Evolutionary conservation across 2,888 invertebrate species (phyloP).

Genomic region (Apamea sordens): DNA sequence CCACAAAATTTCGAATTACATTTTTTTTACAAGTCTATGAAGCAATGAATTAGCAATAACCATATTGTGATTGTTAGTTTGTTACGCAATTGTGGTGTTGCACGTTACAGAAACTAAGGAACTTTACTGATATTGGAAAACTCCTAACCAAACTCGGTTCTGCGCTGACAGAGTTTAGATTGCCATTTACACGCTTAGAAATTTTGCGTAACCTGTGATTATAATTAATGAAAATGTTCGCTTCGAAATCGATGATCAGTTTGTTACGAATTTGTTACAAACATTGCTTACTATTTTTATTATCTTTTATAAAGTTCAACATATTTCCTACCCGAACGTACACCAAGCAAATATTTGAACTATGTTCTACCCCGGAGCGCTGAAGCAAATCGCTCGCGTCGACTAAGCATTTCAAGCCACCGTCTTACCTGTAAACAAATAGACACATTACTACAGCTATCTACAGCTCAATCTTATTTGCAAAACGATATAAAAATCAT

Average conservation of each 20-base stretch:
- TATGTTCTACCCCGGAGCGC: slow-evolving; percentile 4
- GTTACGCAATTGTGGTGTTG: background rate
- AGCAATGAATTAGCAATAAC: too few species aligned
- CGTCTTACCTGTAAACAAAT: slow-evolving; percentile 25
- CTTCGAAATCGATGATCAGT: background rate
- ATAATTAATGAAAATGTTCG: too few species aligned
- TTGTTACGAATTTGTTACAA: background rate
- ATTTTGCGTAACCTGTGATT: background rate
- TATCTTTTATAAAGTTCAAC: background rate
- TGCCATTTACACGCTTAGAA: background rate
- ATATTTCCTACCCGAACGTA: background rate
- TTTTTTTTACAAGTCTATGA: too few species aligned
- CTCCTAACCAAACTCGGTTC: background rate
- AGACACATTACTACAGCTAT: slow-evolving; percentile 38
- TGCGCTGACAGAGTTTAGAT: background rate
- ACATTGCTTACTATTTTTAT: background rate
- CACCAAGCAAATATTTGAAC: slow-evolving; percentile 31
- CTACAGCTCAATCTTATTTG: slow-evolving; percentile 28
- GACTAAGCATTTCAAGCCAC: background rate
- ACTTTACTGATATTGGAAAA: background rate
- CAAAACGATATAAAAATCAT: slow-evolving; percentile 50
- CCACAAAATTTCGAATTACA: too few species aligned
- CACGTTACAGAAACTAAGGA: background rate
- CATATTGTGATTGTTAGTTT: too few species aligned
- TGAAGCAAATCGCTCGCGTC: background rate